Percentiles rank a stretch among this genome's conserved stretches.
These are phyloP conservation scores for Leucoraja erinaceus DNA, from an alignment of 2,113 vertebrate genomes.

Conservation along the genomic window DNA sequence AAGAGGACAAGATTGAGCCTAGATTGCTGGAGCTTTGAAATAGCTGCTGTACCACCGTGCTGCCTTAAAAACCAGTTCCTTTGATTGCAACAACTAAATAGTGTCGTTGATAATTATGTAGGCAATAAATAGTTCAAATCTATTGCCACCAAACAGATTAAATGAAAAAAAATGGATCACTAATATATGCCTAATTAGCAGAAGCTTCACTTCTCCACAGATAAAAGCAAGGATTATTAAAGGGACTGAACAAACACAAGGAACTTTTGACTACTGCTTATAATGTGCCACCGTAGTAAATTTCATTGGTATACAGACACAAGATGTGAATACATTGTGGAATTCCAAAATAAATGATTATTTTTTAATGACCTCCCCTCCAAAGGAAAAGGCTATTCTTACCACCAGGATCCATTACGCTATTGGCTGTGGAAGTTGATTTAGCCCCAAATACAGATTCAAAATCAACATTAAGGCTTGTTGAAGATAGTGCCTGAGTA, in stretches of 20 bases:
- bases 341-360: constrained; percentile 41
- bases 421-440: constrained; percentile 60
- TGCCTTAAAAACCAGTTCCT: too few relatives aligned
- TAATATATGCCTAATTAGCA: too few relatives aligned
- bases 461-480: constrained; percentile 88
- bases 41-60: too few relatives aligned
- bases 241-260: not conserved
- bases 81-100: not conserved
- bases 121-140: not conserved
- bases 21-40: too few relatives aligned
- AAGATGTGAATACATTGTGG: not conserved
- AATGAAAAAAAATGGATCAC: too few relatives aligned
- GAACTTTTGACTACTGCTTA: not conserved
- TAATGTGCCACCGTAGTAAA: too few relatives aligned
- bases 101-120: not conserved
- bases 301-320: not conserved
- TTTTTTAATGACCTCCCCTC: not conserved
- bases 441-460: constrained; percentile 94
- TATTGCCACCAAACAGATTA: not conserved
- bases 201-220: not conserved
- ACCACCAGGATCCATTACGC: constrained; percentile 75
- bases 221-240: not conserved
- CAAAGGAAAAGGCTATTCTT: constrained; percentile 46
- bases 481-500: constrained; percentile 69
- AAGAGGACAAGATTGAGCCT: too few relatives aligned